Evolutionary conservation across 2,888 invertebrate genomes (phyloP), one percentile per base, ranked within the genome.

Genomic region (Rhaphigaster nebulosa): DNA sequence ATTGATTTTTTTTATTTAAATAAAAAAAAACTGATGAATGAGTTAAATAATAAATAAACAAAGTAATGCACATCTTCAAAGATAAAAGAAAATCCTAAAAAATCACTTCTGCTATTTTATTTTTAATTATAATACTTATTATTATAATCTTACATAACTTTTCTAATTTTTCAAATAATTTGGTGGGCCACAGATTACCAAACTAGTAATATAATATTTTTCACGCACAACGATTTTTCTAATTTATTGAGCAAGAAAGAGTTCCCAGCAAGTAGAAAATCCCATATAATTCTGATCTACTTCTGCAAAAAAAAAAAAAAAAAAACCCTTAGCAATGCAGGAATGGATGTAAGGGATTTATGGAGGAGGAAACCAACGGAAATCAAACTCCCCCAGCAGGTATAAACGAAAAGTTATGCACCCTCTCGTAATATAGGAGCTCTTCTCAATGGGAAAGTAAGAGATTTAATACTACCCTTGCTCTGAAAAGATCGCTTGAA

Each of bases 381-480:
- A 76, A 76, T 76, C 70, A 76, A 76, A 76, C 70, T 76, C 70
- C 38, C 70, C 38, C 20, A 34, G 34, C 15, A 76, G 38, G 34
- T 76, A 76, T 76, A 38, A 76, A 20, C 34, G 20, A 34, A 34
- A 76, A 76, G 70, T 76, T 76, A 76, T 76, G 70, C 70, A 76
- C 70, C 70, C 70, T 38, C 38, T 38, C 70, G 34, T 76, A 76
- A 76, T 76, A 76, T 38, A 34, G 70, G 70, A 23, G 34, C 20
- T 38, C 18, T 34, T 76, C 38, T 76, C 34, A 10, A 76, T 38
- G 70, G 38, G 1, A 13, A 76, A 65, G 65, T 65, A 18, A 38
- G 70, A 38, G 70, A 76, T 76, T 76, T 76, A 76, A 38, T 34
- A 26, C 70, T 23, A 76, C 18, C 20, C 10, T 15, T 8, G 20